Percentiles rank a stretch among this genome's conserved stretches.
Evolutionary conservation across 2,113 vertebrate species (phyloP).

Genomic region (Rhombomys opimus): DNA sequence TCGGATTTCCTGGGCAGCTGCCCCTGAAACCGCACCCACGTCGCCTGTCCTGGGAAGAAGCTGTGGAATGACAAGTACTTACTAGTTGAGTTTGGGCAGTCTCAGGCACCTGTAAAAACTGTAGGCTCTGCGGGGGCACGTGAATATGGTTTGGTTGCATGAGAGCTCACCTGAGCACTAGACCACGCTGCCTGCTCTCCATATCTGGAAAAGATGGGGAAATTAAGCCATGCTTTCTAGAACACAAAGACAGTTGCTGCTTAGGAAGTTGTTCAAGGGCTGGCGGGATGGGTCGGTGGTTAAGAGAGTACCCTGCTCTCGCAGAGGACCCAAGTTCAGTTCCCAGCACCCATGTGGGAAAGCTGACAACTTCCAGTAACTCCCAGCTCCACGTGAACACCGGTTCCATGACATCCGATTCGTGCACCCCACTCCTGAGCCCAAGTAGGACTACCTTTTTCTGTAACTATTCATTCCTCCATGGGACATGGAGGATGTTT

Average conservation of each 20-base stretch:
- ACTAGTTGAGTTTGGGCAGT: background rate
- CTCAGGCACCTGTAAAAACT: background rate
- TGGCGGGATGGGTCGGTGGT: background rate
- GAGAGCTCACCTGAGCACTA: background rate
- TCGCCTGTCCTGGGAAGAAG: background rate
- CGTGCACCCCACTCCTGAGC: background rate
- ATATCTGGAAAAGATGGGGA: background rate
- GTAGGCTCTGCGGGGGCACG: background rate
- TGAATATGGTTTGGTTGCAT: background rate
- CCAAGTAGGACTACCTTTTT: background rate
- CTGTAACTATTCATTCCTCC: conserved; percentile 12
- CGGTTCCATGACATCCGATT: background rate
- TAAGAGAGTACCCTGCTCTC: background rate
- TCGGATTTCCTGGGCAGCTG: background rate
- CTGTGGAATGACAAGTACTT: background rate
- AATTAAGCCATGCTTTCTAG: background rate
- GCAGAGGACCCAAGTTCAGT: background rate
- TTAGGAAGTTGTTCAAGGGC: background rate
- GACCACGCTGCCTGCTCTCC: background rate
- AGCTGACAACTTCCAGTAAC: background rate
- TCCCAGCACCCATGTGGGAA: background rate
- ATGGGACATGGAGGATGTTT: background rate
- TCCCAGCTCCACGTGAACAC: background rate
- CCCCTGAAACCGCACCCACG: background rate
- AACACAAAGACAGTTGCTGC: background rate